These are phyloP conservation scores for Tympanuchus pallidicinctus DNA, from an alignment of 2,113 vertebrate species.

Conservation along the genomic window DNA sequence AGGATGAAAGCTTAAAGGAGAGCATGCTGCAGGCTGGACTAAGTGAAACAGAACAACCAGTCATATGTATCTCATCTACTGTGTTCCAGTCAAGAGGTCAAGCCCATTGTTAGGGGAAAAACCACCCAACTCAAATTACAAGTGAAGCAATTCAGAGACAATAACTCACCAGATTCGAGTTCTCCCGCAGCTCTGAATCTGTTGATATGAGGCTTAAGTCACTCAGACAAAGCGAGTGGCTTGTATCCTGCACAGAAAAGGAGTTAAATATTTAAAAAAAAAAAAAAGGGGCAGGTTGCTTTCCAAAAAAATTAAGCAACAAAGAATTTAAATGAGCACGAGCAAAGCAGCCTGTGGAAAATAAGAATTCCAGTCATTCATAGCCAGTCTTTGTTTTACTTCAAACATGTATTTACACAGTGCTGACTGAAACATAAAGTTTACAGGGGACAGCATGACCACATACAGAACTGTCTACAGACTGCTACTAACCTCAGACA, in stretches of 20 bases:
- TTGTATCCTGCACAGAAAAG: constrained; percentile 86
- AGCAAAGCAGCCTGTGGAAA: neutral
- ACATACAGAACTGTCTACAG: neutral
- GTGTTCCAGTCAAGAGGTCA: neutral
- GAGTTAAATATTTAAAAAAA: neutral
- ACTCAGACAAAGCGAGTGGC: constrained; percentile 96
- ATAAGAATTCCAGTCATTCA: neutral
- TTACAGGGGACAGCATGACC: neutral
- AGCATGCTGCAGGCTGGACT: neutral
- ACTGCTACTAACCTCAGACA: constrained; percentile 86
- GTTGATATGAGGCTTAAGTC: constrained; percentile 96
- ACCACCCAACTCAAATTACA: neutral
- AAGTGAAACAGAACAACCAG: neutral
- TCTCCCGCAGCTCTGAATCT: constrained; percentile 93
- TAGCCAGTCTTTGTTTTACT: neutral
- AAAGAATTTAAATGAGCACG: neutral
- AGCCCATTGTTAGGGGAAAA: neutral
- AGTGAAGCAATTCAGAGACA: neutral
- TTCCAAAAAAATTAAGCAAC: neutral
- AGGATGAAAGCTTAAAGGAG: neutral
- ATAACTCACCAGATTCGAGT: constrained; percentile 87
- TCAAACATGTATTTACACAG: neutral
- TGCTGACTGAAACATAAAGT: neutral
- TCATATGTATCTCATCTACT: neutral
- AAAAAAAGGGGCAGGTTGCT: neutral